Evolutionary conservation across 2,113 vertebrate species (phyloP).

Genomic region (Pseudonaja textilis): DNA sequence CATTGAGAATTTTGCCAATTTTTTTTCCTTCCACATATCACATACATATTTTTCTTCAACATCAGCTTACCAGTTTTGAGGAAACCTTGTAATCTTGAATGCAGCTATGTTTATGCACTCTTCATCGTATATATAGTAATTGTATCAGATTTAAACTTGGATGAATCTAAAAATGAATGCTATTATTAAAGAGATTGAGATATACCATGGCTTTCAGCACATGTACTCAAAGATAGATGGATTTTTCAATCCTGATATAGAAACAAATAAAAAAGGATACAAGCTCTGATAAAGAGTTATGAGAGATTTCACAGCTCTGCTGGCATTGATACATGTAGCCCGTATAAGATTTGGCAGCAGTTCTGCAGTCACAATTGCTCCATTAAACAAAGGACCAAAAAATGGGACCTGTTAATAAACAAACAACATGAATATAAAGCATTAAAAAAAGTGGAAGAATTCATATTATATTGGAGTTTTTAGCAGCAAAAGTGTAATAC

Average conservation of each 20-base stretch:
- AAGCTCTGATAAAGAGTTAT: conserved; percentile 98
- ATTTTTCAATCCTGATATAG: background rate
- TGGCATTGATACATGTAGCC: conserved; percentile 97
- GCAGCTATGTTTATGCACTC: background rate
- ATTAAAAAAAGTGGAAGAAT: background rate
- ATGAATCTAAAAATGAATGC: rapidly evolving
- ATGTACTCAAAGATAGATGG: background rate
- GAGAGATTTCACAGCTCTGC: conserved; percentile 95
- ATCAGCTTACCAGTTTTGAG: background rate
- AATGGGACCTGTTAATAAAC: conserved; percentile 84
- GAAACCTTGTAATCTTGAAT: background rate
- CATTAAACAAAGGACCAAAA: conserved; percentile 94
- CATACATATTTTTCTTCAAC: background rate
- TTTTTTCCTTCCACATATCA: background rate
- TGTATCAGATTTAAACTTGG: background rate
- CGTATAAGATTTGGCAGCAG: conserved; percentile 93
- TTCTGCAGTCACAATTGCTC: conserved; percentile 88
- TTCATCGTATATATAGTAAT: background rate
- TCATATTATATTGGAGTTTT: background rate
- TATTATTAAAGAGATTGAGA: rapidly evolving
- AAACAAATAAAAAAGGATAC: conserved; percentile 85
- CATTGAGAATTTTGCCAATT: background rate
- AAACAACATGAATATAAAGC: background rate
- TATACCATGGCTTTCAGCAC: background rate
- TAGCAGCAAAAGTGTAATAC: background rate